Base-by-base conservation (phyloP, 2,888 invertebrate species). In the Acheta domesticus region DNA sequence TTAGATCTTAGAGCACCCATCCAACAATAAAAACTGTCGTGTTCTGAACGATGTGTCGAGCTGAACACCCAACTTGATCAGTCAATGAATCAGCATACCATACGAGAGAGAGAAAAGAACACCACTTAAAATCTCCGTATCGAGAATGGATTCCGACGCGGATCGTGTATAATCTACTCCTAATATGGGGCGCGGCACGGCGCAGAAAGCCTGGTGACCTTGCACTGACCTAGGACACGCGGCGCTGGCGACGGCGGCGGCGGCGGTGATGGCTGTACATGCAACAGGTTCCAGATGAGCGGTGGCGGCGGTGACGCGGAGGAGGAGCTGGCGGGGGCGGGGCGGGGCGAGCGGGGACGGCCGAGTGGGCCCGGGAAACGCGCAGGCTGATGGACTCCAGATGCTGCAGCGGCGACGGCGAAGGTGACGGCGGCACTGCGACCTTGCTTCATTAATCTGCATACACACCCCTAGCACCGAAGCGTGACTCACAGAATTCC, bases 231-330 rank as follows among this genome's bases (percentile, higher is more conserved):
- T 62, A 62, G 62, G 62, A 4, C 62, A 62, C 62, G 62, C 14
- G 36, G 62, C 16, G 62, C 62, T 14, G n/a, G 62, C 62, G n/a
- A n/a, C n/a, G n/a, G n/a, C 14, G 62, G 62, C 62, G 62, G 62
- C 12, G 14, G 62, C 2, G 62, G 62, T 2, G 62, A 4, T 62
- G n/a, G 62, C 62, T 36, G 62, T 11, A 62, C 16, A 12, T 12
- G 62, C 62, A 62, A 62, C 62, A 62, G 62, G 62, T 62, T 62
- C 62, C 62, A 62, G 62, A 62, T 62, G 62, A 62, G n/a, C 62
- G 62, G 62, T 62, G 14, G 16, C n/a, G 62, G 14, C n/a, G 62
- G 62, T 62, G 62, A 11, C n/a, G 62, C 62, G 62, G 62, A 14
- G 14, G n/a, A 16, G n/a, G 62, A 62, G 62, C 16, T 14, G n/a